Evolutionary conservation across 2,888 invertebrate species (phyloP), one percentile per base, ranked within the genome.

Genomic region (Aelia acuminata): DNA sequence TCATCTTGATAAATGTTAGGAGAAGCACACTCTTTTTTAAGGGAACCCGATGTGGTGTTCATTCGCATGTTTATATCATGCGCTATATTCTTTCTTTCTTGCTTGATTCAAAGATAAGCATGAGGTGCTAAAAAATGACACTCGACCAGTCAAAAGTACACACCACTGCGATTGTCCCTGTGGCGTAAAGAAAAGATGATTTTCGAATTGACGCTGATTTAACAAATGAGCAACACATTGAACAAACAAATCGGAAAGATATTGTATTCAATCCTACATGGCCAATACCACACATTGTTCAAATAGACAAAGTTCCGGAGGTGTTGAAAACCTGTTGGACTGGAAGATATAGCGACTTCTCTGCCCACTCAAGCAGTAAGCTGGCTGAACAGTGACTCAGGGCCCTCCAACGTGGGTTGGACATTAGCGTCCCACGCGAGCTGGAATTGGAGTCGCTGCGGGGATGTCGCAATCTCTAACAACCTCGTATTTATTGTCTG

Each of bases 291-390:
- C 7, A 18, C 39, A 80, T 80, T 80, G 80, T 80, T 80, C 80
- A 39, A 80, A 43, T 10, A 43, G 80, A 75, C 75, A 39, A 75
- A 4, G 43, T n/a, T 43, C 43, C 43, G 80, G n/a, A 80, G 80
- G 80, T 80, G 80, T 80, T 80, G 80, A 80, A 80, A 80, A 80
- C 80, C 80, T 80, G 80, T 80, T 80, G 39, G 80, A 43, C 80
- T 22, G 39, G 43, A 43, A 80, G 43, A n/a, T 80, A 80, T 80
- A 80, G 80, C 43, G 80, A 80, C 80, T 80, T 4, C n/a, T 10
- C 80, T 43, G 18, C 80, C 80, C 80, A 80, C 80, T 80, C 80
- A n/a, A 43, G 11, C 43, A 63, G 63, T 18, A 57, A 57, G 57
- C 26, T 57, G 26, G 57, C 26, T 57, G 26, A 8, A 7, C 1